A percentile compares a stretch with the other conserved stretches of the same genome.
Conservation (phyloP, 2,888 invertebrate species). For the Spodoptera picta region DNA sequence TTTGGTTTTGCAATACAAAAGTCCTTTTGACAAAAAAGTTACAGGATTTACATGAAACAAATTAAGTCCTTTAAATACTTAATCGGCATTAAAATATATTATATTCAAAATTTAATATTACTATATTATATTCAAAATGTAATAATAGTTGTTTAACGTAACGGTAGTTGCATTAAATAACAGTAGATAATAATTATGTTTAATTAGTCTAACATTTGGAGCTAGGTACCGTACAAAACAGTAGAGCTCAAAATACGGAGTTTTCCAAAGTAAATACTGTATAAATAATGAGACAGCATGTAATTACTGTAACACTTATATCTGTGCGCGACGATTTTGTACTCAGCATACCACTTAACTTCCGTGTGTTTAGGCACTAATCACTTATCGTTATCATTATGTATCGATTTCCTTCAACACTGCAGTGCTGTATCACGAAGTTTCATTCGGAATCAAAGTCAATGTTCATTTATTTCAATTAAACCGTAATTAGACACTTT, state of each 20-base stretch:
- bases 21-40: too few species aligned
- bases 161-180: slow-evolving; percentile 36
- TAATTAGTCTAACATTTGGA: slow-evolving; percentile 16
- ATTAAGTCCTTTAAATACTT: too few species aligned
- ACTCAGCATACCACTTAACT: not conserved
- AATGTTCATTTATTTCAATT: too few species aligned
- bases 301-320: slow-evolving; percentile 7
- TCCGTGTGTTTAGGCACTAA: slow-evolving; percentile 30
- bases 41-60: too few species aligned
- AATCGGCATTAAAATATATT: too few species aligned
- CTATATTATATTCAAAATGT: too few species aligned
- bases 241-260: slow-evolving; percentile 10
- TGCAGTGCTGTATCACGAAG: slow-evolving; percentile 9
- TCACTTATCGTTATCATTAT: slow-evolving; percentile 32
- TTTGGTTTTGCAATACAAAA: too few species aligned
- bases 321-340: too few species aligned
- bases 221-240: slow-evolving; percentile 34
- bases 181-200: slow-evolving; percentile 38
- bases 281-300: slow-evolving; percentile 6
- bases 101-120: too few species aligned
- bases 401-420: slow-evolving; percentile 26
- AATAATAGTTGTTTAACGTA: slow-evolving; percentile 10
- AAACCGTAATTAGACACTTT: too few species aligned
- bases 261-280: slow-evolving; percentile 4
- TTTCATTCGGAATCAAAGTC: slow-evolving; percentile 1